A percentile compares a stretch with the other conserved stretches of the same genome.
Conservation (phyloP, 2,113 vertebrate species). For the Paradoxurus hermaphroditus region DNA sequence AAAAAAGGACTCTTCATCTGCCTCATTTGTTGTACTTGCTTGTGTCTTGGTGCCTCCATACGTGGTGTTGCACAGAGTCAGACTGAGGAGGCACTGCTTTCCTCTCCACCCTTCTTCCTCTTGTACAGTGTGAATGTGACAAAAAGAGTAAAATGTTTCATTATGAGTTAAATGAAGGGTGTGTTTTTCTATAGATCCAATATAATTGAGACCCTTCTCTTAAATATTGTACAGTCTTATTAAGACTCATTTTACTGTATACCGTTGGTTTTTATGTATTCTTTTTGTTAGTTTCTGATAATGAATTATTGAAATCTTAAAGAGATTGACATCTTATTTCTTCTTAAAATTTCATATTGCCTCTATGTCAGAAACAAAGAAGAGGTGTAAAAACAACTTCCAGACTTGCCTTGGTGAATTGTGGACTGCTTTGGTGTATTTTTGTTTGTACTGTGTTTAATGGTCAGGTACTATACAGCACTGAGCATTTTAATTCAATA, state of each 20-base stretch:
- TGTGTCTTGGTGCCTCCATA: background rate
- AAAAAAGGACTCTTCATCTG: background rate
- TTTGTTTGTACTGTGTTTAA: background rate
- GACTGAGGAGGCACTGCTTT: background rate
- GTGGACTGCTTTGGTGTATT: background rate
- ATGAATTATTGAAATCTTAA: background rate
- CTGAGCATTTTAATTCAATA: background rate
- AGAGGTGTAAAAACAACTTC: background rate
- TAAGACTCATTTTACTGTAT: background rate
- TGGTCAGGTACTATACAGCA: background rate
- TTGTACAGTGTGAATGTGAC: background rate
- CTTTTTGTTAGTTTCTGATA: background rate
- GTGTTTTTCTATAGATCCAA: background rate
- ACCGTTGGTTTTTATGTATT: background rate
- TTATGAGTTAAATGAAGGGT: background rate
- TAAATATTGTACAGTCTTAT: background rate
- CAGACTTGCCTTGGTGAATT: background rate
- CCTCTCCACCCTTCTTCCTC: background rate
- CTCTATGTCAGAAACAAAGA: background rate
- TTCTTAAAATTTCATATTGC: background rate
- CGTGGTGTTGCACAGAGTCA: background rate
- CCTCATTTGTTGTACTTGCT: background rate
- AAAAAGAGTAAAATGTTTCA: background rate
- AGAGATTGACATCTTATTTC: background rate
- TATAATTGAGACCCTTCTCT: background rate